Conservation (phyloP, 2,888 invertebrate species). For the Liodrosophila aerea region DNA sequence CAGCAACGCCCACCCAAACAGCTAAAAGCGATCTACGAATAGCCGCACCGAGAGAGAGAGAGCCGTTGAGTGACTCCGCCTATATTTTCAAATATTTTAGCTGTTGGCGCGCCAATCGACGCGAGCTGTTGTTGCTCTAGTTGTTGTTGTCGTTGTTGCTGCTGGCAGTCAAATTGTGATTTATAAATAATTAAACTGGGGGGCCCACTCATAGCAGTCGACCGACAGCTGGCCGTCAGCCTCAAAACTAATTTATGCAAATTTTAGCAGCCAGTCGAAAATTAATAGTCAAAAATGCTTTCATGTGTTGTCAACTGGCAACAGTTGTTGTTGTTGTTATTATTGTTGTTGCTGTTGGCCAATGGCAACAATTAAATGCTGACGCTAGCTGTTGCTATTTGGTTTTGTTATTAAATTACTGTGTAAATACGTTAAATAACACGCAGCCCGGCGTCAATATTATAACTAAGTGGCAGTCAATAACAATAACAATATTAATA, state of each 20-base stretch:
- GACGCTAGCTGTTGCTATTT: conserved; percentile 28
- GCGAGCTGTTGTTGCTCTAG: conserved; percentile 13
- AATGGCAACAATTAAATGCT: conserved; percentile 51
- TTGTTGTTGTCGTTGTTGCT: conserved; percentile 7
- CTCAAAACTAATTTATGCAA: conserved; percentile 57
- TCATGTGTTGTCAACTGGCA: conserved; percentile 34
- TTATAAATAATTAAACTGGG: conserved; percentile 60
- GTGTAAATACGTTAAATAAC: conserved; percentile 30
- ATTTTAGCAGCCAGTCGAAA: conserved; percentile 46
- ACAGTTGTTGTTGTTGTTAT: conserved; percentile 22
- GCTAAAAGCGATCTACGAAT: not conserved
- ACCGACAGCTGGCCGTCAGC: conserved; percentile 48
- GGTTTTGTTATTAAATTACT: conserved; percentile 44
- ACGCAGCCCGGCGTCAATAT: conserved; percentile 40
- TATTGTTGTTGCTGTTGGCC: conserved; percentile 24
- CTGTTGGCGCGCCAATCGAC: conserved; percentile 58
- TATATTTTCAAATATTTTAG: conserved; percentile 47
- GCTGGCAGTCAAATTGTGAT: conserved; percentile 48
- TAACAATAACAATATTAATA: conserved; percentile 32
- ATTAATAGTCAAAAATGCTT: conserved; percentile 52
- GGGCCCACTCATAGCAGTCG: conserved; percentile 5
- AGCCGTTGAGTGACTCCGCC: conserved; percentile 53
- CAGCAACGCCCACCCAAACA: conserved; percentile 48
- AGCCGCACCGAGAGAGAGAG: conserved; percentile 1
- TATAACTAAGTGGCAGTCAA: conserved; percentile 75